A percentile compares a stretch with the other conserved stretches of the same genome.
phyloP scores from a whole-genome alignment of 2,888 invertebrate species.

The Ichneumoninae sp. region DNA sequence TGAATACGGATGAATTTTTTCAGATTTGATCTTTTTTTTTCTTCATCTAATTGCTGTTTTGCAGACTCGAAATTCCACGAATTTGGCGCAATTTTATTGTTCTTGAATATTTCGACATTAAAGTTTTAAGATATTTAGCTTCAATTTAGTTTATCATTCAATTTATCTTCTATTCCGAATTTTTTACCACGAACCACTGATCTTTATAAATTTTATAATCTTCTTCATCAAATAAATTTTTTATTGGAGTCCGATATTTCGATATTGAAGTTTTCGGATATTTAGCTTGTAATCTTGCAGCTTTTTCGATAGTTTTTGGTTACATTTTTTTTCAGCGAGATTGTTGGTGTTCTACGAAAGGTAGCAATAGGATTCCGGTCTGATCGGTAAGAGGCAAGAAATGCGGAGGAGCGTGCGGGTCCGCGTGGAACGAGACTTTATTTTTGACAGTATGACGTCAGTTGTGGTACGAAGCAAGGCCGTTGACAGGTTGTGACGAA shows the following conservation, averaged over 20 bases:
- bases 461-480: constrained; percentile 71
- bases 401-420: constrained; percentile 43
- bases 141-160: too few relatives aligned
- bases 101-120: not conserved
- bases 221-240: not conserved
- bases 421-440: constrained; percentile 74
- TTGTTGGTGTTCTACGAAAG: not conserved
- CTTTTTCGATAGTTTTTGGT: not conserved
- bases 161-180: too few relatives aligned
- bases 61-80: too few relatives aligned
- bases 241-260: not conserved
- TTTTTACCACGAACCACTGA: too few relatives aligned
- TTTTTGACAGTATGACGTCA: constrained; percentile 78
- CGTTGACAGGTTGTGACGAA: constrained; percentile 74
- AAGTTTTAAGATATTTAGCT: not conserved
- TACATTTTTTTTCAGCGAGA: not conserved
- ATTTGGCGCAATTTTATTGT: not conserved
- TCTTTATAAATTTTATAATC: too few relatives aligned
- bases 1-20: too few relatives aligned
- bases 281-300: not conserved
- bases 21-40: too few relatives aligned
- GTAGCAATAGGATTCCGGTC: constrained; percentile 28
- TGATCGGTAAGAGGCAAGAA: constrained; percentile 53
- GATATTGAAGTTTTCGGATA: not conserved
- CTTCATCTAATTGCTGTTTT: not conserved